Evolutionary conservation across 2,797 vertebrate genomes (phyloP).

Genomic region (Phyllotis vaccarum): DNA sequence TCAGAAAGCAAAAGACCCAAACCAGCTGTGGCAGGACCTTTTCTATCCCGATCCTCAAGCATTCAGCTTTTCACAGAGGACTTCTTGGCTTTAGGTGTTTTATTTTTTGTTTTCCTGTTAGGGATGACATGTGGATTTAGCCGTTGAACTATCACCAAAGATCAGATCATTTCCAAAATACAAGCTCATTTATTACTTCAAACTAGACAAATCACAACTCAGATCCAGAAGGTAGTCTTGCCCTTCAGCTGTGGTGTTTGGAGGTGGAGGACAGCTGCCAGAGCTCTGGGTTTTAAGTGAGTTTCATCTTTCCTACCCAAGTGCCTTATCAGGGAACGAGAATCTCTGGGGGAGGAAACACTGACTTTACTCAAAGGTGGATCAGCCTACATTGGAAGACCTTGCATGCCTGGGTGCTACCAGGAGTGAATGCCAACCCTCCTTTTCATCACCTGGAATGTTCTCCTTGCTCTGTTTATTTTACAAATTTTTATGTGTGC

Average conservation of each 20-base stretch:
- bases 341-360: not conserved
- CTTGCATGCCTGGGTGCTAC: accelerated
- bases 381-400: not conserved
- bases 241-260: not conserved
- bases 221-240: not conserved
- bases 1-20: not conserved
- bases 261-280: too few relatives aligned
- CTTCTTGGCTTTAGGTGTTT: too few relatives aligned
- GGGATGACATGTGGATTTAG: not conserved
- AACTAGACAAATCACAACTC: not conserved
- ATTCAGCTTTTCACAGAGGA: not conserved
- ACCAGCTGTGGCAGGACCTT: accelerated
- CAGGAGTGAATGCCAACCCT: not conserved
- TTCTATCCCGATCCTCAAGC: not conserved
- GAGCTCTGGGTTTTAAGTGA: not conserved
- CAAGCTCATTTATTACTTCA: not conserved
- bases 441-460: not conserved
- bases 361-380: not conserved
- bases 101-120: not conserved
- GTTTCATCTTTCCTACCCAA: accelerated
- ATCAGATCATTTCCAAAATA: not conserved
- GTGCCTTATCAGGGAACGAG: not conserved
- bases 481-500: not conserved
- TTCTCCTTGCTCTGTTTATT: conserved; percentile 14
- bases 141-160: not conserved